A percentile compares a stretch with the other conserved stretches of the same genome.
phyloP scores from a whole-genome alignment of 2,113 vertebrate genomes.

The Plectropomus leopardus region DNA sequence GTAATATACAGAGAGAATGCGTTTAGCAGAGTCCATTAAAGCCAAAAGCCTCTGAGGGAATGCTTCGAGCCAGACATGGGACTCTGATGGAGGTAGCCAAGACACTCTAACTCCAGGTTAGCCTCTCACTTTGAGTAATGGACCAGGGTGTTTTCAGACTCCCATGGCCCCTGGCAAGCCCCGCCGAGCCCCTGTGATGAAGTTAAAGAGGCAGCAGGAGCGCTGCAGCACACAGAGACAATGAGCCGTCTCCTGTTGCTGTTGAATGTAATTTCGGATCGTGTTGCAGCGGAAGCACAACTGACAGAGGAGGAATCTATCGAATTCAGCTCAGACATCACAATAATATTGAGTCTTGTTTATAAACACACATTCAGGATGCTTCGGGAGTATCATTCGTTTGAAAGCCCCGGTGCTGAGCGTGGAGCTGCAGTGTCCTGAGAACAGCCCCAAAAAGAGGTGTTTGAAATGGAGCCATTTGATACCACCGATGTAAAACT shows the following conservation, averaged over 20 bases:
- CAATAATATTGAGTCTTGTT: conserved; percentile 85
- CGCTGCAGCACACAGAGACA: conserved; percentile 46
- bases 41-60: conserved; percentile 80
- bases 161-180: conserved; percentile 70
- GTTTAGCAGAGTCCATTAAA: conserved; percentile 86
- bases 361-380: conserved; percentile 81
- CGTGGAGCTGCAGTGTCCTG: conserved; percentile 20
- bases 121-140: conserved; percentile 78
- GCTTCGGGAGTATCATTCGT: conserved; percentile 66
- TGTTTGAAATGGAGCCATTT: conserved; percentile 28
- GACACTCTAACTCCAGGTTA: conserved; percentile 79
- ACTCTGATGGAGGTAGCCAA: conserved; percentile 76
- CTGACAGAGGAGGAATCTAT: conserved; percentile 82
- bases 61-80: conserved; percentile 67
- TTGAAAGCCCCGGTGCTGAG: conserved; percentile 39
- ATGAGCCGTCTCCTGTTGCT: conserved; percentile 78
- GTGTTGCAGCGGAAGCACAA: conserved; percentile 79
- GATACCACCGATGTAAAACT: conserved; percentile 4
- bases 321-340: conserved; percentile 82
- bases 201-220: conserved; percentile 77
- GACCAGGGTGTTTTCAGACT: conserved; percentile 80
- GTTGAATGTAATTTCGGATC: conserved; percentile 80
- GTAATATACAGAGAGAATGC: conserved; percentile 80
- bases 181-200: conserved; percentile 77
- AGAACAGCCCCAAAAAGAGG: conserved; percentile 20